Evolutionary conservation across 2,797 vertebrate species (phyloP).

Genomic region (Octomys mimax): DNA sequence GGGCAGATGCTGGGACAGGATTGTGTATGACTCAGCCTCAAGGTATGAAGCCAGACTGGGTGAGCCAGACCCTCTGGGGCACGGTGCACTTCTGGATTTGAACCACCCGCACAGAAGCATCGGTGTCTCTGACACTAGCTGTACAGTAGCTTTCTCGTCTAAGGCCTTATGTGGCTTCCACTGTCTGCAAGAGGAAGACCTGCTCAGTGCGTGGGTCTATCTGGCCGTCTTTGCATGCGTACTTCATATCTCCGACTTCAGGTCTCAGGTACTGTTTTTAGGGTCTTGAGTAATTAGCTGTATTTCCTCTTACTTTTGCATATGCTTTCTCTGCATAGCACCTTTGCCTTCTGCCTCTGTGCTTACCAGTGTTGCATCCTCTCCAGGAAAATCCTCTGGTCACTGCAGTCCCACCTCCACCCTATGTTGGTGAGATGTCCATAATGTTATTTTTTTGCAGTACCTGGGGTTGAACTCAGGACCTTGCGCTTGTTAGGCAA

Average conservation of each 20-base stretch:
- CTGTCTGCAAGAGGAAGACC: not conserved
- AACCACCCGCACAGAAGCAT: not conserved
- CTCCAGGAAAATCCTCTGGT: not conserved
- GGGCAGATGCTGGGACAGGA: not conserved
- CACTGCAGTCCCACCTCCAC: not conserved
- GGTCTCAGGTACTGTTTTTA: not conserved
- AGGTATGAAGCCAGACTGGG: not conserved
- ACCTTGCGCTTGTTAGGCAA: too few species aligned
- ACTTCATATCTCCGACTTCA: not conserved
- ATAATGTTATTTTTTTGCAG: not conserved
- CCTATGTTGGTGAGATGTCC: not conserved
- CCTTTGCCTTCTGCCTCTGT: not conserved
- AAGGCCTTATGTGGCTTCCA: not conserved
- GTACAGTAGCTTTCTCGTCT: not conserved
- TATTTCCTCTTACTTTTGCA: not conserved
- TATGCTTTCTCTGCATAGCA: not conserved
- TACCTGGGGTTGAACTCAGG: too few species aligned
- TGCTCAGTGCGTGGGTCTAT: not conserved
- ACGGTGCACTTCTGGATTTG: not conserved
- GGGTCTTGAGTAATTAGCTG: not conserved
- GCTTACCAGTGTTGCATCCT: not conserved
- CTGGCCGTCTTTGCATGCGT: not conserved
- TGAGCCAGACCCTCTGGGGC: not conserved
- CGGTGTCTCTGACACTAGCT: not conserved
- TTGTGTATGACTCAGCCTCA: not conserved